These are phyloP conservation scores for Gambusia affinis DNA, from an alignment of 2,113 vertebrate genomes.

Conservation along the genomic window DNA sequence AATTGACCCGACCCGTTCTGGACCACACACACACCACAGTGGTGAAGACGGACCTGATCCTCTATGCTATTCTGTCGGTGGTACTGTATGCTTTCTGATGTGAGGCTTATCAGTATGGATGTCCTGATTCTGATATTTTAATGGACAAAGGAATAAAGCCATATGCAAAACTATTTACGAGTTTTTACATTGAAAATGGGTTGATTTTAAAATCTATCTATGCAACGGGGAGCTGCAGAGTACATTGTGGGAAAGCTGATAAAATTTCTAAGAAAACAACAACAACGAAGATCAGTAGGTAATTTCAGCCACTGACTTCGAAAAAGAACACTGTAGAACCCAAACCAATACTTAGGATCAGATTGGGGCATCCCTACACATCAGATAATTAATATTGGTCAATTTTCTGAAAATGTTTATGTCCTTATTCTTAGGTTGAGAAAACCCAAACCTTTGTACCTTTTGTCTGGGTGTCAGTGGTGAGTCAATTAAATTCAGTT, in stretches of 20 bases:
- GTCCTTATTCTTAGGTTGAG: constrained; percentile 61
- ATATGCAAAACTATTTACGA: too few species aligned
- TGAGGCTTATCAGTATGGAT: background rate
- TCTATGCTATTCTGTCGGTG: constrained; percentile 73
- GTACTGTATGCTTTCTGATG: constrained; percentile 37
- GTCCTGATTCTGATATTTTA: background rate
- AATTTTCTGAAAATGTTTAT: background rate
- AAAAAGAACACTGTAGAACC: background rate
- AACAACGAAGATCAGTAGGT: too few species aligned
- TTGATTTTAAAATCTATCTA: too few species aligned
- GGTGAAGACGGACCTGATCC: constrained; percentile 61
- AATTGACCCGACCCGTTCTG: constrained; percentile 65
- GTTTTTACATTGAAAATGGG: too few species aligned
- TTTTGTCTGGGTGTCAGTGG: constrained; percentile 62
- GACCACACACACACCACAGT: constrained; percentile 65
- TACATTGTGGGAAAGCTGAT: too few species aligned
- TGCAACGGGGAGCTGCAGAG: too few species aligned
- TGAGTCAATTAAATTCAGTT: constrained; percentile 34
- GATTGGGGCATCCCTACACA: background rate
- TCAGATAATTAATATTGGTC: background rate
- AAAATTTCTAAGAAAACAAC: too few species aligned
- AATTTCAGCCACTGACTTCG: too few species aligned
- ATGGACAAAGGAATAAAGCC: too few species aligned
- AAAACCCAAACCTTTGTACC: constrained; percentile 75
- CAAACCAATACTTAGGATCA: background rate